These are phyloP conservation scores for Tylochromis polylepis DNA, from an alignment of 2,113 vertebrate genomes.

Conservation along the genomic window DNA sequence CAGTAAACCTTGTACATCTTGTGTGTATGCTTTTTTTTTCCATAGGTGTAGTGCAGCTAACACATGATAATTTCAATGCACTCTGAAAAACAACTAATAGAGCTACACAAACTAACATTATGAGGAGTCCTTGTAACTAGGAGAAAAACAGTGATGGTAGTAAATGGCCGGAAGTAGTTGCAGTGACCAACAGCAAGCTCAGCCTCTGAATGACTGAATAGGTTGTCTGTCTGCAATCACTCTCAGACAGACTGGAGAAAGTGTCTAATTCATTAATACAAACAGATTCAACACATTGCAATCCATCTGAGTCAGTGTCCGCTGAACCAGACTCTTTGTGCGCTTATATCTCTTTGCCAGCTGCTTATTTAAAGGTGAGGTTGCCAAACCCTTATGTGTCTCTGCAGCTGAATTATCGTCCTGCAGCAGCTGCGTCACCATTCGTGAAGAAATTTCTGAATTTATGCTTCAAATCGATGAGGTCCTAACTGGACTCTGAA, in stretches of 20 bases:
- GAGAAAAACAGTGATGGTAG: background rate
- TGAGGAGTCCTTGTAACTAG: background rate
- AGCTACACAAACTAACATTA: background rate
- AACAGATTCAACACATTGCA: background rate
- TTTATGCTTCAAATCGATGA: background rate
- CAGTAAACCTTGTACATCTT: background rate
- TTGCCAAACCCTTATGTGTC: background rate
- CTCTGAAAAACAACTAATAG: background rate
- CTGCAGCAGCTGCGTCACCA: background rate
- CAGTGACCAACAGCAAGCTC: background rate
- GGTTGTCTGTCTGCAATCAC: background rate
- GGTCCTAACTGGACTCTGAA: background rate
- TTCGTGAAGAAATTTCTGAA: background rate
- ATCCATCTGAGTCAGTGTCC: background rate
- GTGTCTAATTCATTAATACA: background rate
- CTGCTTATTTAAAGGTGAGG: background rate
- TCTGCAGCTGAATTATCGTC: background rate
- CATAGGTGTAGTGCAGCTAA: background rate
- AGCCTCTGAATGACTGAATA: background rate
- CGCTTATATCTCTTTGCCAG: background rate
- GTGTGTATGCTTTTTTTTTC: background rate
- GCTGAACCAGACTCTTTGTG: background rate
- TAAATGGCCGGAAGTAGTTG: background rate
- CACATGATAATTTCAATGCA: background rate
- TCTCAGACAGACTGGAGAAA: background rate